phyloP scores from a whole-genome alignment of 2,888 invertebrate genomes.

The Apodemia duryi region DNA sequence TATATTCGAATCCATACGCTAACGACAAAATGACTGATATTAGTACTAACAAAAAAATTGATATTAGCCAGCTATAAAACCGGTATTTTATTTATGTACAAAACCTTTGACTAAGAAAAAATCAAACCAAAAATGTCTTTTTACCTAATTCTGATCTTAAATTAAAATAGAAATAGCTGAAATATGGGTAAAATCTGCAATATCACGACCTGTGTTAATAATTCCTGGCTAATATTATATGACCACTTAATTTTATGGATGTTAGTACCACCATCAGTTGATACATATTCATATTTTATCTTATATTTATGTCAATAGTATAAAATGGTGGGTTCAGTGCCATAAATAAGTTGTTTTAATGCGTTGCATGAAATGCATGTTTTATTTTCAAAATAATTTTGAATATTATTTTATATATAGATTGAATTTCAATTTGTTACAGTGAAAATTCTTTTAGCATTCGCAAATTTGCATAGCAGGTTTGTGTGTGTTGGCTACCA shows the following conservation, averaged over 20 bases:
- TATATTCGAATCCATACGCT: neutral
- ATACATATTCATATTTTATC: neutral
- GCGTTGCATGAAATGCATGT: constrained; percentile 75
- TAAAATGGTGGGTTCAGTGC: constrained; percentile 52
- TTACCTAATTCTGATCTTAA: too few species aligned
- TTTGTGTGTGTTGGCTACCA: neutral
- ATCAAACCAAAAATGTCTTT: too few species aligned
- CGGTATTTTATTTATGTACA: too few species aligned
- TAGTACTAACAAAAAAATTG: too few species aligned
- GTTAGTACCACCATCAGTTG: neutral
- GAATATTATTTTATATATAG: constrained; percentile 8
- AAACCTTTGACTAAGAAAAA: too few species aligned
- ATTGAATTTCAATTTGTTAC: constrained; percentile 9
- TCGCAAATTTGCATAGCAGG: constrained; percentile 9
- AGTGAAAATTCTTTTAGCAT: constrained; percentile 7
- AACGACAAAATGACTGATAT: too few species aligned
- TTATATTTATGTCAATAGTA: neutral
- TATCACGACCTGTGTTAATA: neutral
- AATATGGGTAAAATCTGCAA: too few species aligned
- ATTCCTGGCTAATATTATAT: neutral
- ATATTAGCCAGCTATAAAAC: too few species aligned
- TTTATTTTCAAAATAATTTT: constrained; percentile 35
- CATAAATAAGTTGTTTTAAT: constrained; percentile 72
- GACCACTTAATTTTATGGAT: neutral
- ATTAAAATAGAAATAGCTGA: too few species aligned